A percentile compares a stretch with the other conserved stretches of the same genome.
Evolutionary conservation across 2,888 invertebrate species (phyloP).

Genomic region (Thumatha senex): DNA sequence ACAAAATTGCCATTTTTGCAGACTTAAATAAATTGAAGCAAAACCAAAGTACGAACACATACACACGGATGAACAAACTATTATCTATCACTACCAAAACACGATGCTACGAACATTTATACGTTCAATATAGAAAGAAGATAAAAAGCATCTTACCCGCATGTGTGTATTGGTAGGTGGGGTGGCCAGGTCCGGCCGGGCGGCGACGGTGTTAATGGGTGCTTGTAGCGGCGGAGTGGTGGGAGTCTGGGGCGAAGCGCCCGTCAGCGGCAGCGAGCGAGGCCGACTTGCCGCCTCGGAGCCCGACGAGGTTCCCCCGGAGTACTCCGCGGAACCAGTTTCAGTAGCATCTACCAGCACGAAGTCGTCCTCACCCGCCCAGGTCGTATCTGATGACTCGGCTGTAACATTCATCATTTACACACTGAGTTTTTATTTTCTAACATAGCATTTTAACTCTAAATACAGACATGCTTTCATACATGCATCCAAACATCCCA

Average conservation of each 20-base stretch:
- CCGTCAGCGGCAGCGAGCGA: conserved; percentile 62
- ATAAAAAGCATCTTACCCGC: background rate
- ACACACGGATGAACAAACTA: too few species aligned
- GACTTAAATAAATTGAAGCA: too few species aligned
- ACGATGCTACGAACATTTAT: too few species aligned
- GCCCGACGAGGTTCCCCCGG: conserved; percentile 61
- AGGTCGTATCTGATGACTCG: conserved; percentile 75
- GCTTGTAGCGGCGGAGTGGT: conserved; percentile 14
- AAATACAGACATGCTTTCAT: too few species aligned
- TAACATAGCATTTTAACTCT: too few species aligned
- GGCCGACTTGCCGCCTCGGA: conserved; percentile 73
- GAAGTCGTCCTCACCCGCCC: conserved; percentile 92
- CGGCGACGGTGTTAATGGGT: background rate
- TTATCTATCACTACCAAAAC: too few species aligned
- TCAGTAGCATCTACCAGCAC: conserved; percentile 90
- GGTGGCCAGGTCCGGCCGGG: background rate
- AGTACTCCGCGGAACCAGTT: conserved; percentile 77
- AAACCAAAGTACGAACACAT: too few species aligned
- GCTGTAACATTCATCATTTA: conserved; percentile 41
- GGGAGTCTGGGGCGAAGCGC: conserved; percentile 30
- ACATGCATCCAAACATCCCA: too few species aligned
- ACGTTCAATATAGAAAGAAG: too few species aligned
- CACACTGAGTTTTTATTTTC: background rate
- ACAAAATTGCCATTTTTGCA: too few species aligned
- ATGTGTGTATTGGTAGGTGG: conserved; percentile 1